Conservation (phyloP, 2,888 invertebrate genomes). For the Loripinus fragilis region DNA sequence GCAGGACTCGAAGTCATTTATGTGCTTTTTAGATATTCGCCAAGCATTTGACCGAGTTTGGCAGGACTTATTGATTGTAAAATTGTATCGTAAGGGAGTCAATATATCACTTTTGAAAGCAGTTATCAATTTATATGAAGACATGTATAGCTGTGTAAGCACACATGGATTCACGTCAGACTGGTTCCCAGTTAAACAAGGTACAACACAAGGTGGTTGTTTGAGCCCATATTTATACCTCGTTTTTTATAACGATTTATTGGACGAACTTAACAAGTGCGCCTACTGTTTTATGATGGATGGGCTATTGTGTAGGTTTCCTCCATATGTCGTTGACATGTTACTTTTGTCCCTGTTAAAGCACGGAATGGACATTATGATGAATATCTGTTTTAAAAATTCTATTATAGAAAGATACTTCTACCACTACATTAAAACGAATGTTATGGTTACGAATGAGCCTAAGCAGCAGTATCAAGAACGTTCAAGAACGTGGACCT, state of each 20-base stretch:
- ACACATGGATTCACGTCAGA: slow-evolving; percentile 26
- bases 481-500: background rate
- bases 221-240: slow-evolving; percentile 27
- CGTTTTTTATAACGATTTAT: slow-evolving; percentile 28
- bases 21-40: slow-evolving; percentile 27
- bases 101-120: slow-evolving; percentile 13
- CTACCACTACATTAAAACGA: slow-evolving; percentile 22
- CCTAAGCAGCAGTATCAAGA: background rate
- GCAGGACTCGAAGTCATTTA: slow-evolving; percentile 5
- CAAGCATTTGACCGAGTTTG: slow-evolving; percentile 32
- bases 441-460: slow-evolving; percentile 18
- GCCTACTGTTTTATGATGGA: background rate
- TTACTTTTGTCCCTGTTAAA: slow-evolving; percentile 8
- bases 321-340: slow-evolving; percentile 34
- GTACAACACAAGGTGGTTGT: slow-evolving; percentile 34
- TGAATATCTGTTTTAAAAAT: slow-evolving; percentile 24
- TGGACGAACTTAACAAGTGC: background rate
- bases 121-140: slow-evolving; percentile 13
- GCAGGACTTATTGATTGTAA: slow-evolving; percentile 38
- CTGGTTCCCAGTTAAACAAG: slow-evolving; percentile 23
- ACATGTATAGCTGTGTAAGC: slow-evolving; percentile 36
- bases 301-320: background rate
- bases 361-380: background rate
- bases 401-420: slow-evolving; percentile 18
- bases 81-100: slow-evolving; percentile 11